Conservation (phyloP, 1,140 invertebrate genomes). For the Drosophila repletoides region DNA sequence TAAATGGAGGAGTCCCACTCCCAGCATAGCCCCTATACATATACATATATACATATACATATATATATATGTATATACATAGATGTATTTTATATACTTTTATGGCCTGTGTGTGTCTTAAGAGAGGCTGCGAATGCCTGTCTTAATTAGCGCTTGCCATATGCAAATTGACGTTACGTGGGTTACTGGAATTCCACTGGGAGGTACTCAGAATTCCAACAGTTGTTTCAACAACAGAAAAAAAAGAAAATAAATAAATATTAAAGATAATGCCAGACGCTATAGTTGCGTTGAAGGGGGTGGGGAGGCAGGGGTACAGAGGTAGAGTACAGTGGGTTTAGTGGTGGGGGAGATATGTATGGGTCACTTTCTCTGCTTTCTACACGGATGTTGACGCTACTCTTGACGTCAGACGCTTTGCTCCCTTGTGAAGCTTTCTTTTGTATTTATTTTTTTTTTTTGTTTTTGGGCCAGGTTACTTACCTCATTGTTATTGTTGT, state of each 20-base stretch:
- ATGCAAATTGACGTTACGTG: constrained; percentile 75
- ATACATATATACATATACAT: constrained; percentile 21
- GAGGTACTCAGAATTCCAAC: constrained; percentile 34
- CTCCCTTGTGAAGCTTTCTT: too few relatives aligned
- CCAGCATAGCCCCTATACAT: neutral
- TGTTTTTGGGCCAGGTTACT: constrained; percentile 40
- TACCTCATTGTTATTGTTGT: constrained; percentile 65
- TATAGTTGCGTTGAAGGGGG: neutral
- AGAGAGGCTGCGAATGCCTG: constrained; percentile 33
- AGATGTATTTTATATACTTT: neutral
- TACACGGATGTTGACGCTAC: constrained; percentile 65
- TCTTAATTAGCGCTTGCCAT: constrained; percentile 65
- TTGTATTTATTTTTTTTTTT: constrained; percentile 20
- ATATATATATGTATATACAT: constrained; percentile 9
- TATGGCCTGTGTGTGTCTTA: neutral
- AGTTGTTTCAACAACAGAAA: constrained; percentile 65
- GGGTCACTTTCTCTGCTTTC: constrained; percentile 75
- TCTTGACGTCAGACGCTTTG: constrained; percentile 58
- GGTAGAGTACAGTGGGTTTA: too few relatives aligned
- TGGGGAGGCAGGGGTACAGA: neutral
- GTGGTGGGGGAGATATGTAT: constrained; percentile 18
- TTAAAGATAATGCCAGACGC: constrained; percentile 12
- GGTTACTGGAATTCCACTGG: constrained; percentile 62
- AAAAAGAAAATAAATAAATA: neutral
- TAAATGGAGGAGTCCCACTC: constrained; percentile 1